Conservation (phyloP, 2,113 vertebrate species). For the Leiothrix lutea region DNA sequence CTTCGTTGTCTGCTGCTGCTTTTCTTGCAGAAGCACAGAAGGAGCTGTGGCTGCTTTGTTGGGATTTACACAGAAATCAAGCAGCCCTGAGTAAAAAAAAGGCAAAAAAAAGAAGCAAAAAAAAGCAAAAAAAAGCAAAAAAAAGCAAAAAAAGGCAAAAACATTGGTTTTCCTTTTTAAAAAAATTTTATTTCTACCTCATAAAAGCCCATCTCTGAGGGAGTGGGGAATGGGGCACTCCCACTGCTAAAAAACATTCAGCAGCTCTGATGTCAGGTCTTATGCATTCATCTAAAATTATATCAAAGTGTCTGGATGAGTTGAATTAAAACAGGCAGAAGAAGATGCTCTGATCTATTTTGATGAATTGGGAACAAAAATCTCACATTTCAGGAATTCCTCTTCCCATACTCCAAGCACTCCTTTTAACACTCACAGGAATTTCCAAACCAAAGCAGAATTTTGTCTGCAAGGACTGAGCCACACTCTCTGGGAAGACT, state of each 20-base stretch:
- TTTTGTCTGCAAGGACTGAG: neutral
- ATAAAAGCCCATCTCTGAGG: neutral
- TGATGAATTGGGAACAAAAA: neutral
- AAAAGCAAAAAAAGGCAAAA: neutral
- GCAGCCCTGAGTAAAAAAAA: neutral
- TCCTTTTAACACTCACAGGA: neutral
- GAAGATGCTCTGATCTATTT: neutral
- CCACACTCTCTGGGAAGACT: neutral
- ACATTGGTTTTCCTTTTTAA: neutral
- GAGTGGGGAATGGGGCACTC: neutral
- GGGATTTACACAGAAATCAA: neutral
- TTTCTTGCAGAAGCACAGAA: neutral
- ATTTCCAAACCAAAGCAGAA: neutral
- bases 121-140: neutral
- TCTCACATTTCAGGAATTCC: neutral
- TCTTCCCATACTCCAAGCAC: neutral
- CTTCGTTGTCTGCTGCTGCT: neutral
- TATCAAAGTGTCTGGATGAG: neutral
- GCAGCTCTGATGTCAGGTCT: neutral
- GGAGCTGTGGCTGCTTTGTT: neutral
- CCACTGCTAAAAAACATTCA: neutral
- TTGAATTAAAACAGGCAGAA: neutral
- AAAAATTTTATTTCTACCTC: neutral
- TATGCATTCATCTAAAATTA: rapidly evolving
- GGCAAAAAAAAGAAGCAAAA: neutral